Evolutionary conservation across 2,113 vertebrate species (phyloP).

Genomic region (Alces alces): DNA sequence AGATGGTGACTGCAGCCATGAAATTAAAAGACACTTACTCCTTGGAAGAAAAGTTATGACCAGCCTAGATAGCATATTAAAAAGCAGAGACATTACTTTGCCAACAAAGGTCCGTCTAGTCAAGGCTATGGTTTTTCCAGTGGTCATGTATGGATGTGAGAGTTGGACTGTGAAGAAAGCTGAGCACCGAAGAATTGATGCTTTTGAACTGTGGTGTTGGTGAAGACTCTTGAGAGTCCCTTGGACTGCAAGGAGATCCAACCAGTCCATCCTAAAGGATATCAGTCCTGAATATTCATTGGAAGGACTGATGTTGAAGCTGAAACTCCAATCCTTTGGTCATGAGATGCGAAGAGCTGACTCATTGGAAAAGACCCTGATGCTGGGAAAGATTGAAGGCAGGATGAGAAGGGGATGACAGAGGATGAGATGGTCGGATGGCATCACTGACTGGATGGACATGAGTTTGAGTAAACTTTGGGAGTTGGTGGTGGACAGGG

Average conservation of each 20-base stretch:
- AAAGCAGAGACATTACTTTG: not conserved
- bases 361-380: not conserved
- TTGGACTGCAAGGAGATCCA: not conserved
- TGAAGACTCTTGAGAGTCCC: not conserved
- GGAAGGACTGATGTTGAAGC: not conserved
- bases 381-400: not conserved
- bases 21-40: not conserved
- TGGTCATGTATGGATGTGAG: not conserved
- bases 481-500: not conserved
- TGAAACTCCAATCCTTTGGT: not conserved
- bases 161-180: not conserved
- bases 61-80: not conserved
- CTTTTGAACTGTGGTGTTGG: not conserved
- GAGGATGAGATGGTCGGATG: not conserved
- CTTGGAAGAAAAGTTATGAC: not conserved
- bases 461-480: not conserved
- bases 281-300: not conserved
- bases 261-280: not conserved
- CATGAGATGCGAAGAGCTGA: not conserved
- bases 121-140: not conserved
- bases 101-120: not conserved
- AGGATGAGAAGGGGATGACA: not conserved
- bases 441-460: not conserved
- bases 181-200: not conserved
- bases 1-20: not conserved